Percentiles rank a stretch among this genome's conserved stretches.
These are phyloP conservation scores for Malacosoma neustria DNA, from an alignment of 2,888 invertebrate species.

Conservation along the genomic window DNA sequence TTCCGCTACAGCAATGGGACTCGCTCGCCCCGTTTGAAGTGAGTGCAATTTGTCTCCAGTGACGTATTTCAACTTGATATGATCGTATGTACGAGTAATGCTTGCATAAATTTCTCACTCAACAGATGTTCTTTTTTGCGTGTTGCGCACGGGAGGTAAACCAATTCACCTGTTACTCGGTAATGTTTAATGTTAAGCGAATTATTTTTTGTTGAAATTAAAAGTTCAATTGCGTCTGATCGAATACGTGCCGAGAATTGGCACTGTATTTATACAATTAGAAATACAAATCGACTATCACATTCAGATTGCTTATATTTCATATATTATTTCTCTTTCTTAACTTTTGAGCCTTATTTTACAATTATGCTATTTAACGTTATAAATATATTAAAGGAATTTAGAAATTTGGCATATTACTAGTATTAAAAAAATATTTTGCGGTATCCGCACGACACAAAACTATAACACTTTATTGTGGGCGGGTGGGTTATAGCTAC, in stretches of 20 bases:
- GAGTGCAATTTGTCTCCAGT: slow-evolving; percentile 65
- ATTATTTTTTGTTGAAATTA: slow-evolving; percentile 59
- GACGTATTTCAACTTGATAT: slow-evolving; percentile 67
- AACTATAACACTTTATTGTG: no score
- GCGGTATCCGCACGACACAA: no score
- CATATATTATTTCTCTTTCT: no score
- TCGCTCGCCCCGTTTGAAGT: slow-evolving; percentile 58
- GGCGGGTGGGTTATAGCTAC: no score
- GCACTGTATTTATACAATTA: slow-evolving; percentile 4
- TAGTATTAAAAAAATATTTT: no score
- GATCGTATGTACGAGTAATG: slow-evolving; percentile 56
- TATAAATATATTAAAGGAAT: no score
- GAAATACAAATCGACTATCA: no score
- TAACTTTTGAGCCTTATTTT: no score
- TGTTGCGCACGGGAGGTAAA: slow-evolving; percentile 45
- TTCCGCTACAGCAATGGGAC: slow-evolving; percentile 42
- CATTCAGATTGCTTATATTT: no score
- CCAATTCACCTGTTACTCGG: slow-evolving; percentile 55
- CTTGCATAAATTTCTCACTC: slow-evolving; percentile 53
- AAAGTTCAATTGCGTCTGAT: slow-evolving; percentile 53
- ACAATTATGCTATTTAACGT: no score
- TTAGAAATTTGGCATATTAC: no score
- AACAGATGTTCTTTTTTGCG: slow-evolving; percentile 60
- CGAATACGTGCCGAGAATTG: slow-evolving; percentile 42
- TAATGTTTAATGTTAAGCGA: slow-evolving; percentile 43